These are phyloP conservation scores for Ceyx margarethae DNA, from an alignment of 2,113 vertebrate genomes.

Conservation along the genomic window DNA sequence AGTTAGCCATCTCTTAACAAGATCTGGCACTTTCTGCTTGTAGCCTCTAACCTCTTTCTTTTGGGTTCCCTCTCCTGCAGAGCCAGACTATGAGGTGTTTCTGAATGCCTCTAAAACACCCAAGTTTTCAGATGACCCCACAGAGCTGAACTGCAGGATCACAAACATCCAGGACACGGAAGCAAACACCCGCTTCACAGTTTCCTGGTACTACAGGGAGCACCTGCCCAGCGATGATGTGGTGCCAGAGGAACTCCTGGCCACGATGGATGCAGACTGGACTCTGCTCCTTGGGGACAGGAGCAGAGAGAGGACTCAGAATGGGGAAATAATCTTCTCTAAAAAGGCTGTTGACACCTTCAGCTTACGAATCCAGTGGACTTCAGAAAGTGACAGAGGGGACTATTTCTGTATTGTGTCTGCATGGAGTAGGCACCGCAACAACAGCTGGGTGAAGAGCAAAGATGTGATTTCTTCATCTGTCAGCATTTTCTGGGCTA, in stretches of 20 bases:
- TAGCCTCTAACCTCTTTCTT: not conserved
- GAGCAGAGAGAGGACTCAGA: conserved; percentile 76
- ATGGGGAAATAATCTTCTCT: conserved; percentile 80
- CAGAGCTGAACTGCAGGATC: conserved; percentile 83
- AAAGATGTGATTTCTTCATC: conserved; percentile 76
- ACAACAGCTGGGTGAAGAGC: conserved; percentile 78
- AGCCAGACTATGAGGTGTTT: conserved; percentile 79
- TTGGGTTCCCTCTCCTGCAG: conserved; percentile 54
- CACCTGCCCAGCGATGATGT: conserved; percentile 2
- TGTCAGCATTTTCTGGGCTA: conserved; percentile 79
- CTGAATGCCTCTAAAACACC: conserved; percentile 77
- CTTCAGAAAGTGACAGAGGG: conserved; percentile 85
- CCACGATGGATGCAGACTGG: conserved; percentile 81
- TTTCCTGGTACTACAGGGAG: conserved; percentile 84
- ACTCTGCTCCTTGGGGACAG: conserved; percentile 73
- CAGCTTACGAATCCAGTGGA: conserved; percentile 86
- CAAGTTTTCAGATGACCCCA: conserved; percentile 81
- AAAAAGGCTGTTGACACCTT: conserved; percentile 78
- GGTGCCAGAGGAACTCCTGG: conserved; percentile 68
- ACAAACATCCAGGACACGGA: conserved; percentile 64
- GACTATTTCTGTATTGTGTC: conserved; percentile 84
- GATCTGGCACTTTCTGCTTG: not conserved
- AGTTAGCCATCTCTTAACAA: not conserved
- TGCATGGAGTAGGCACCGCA: conserved; percentile 77
- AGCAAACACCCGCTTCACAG: conserved; percentile 67